A percentile compares a stretch with the other conserved stretches of the same genome.
Conservation (phyloP, 2,888 invertebrate genomes). For the Seira sanloemensis region DNA sequence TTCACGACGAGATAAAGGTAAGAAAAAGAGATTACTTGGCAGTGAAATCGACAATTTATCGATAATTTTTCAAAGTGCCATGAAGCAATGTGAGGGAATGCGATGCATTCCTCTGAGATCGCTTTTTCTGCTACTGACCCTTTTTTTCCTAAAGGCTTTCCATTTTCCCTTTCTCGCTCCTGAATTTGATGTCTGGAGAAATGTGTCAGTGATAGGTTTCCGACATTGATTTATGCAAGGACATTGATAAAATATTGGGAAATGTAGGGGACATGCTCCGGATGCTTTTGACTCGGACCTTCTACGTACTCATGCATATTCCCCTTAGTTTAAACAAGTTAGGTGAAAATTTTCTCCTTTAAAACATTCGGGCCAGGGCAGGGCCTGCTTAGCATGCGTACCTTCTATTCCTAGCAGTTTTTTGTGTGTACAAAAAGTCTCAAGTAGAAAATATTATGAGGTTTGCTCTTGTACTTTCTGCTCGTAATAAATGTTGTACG, state of each 20-base stretch:
- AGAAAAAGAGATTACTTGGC: too few species aligned
- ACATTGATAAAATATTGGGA: slow-evolving; percentile 42
- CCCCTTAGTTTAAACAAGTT: slow-evolving; percentile 8
- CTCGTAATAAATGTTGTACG: not conserved
- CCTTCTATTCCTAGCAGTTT: not conserved
- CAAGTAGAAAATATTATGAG: too few species aligned
- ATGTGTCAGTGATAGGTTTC: slow-evolving; percentile 48
- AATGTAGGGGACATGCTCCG: slow-evolving; percentile 2
- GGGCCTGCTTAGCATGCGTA: not conserved
- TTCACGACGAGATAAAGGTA: too few species aligned
- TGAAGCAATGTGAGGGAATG: too few species aligned
- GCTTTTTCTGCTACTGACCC: too few species aligned
- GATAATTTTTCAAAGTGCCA: not conserved
- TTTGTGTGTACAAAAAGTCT: too few species aligned
- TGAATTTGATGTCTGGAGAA: slow-evolving; percentile 39
- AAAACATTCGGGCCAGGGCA: not conserved
- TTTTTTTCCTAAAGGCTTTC: too few species aligned
- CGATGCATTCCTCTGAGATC: too few species aligned
- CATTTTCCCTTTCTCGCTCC: too few species aligned
- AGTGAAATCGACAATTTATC: not conserved
- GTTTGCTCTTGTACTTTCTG: not conserved
- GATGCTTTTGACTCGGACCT: too few species aligned
- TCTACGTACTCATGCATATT: not conserved
- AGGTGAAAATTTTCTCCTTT: too few species aligned
- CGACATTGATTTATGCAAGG: slow-evolving; percentile 58